A percentile compares a stretch with the other conserved stretches of the same genome.
Conservation (phyloP, 1,140 invertebrate species). For the Drosophila takahashii region DNA sequence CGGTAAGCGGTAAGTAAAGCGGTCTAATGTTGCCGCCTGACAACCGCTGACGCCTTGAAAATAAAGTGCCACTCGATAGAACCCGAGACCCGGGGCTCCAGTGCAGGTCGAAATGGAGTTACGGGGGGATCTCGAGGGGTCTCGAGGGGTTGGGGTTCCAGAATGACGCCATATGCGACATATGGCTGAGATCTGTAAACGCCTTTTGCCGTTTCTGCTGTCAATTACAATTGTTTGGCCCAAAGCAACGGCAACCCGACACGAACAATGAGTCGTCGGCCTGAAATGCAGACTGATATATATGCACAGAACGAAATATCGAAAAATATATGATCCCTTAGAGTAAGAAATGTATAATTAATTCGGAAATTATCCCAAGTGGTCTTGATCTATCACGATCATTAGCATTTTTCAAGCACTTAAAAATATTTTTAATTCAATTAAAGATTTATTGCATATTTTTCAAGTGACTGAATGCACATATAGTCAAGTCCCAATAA, state of each 20-base stretch:
- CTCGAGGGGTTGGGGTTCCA: background rate
- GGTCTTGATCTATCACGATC: too few relatives aligned
- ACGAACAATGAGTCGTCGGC: conserved; percentile 15
- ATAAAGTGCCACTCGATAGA: conserved; percentile 28
- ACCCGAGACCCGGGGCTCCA: conserved; percentile 8
- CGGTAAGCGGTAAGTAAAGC: conserved; percentile 3
- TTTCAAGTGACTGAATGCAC: background rate
- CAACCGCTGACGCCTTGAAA: conserved; percentile 51
- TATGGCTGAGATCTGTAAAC: conserved; percentile 43
- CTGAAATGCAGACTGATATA: conserved; percentile 12
- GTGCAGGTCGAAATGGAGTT: background rate
- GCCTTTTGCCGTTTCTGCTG: conserved; percentile 41
- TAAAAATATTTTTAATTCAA: background rate
- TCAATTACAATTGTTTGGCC: conserved; percentile 51
- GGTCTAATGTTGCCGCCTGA: conserved; percentile 38
- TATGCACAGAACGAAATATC: conserved; percentile 3
- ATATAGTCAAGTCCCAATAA: conserved; percentile 2
- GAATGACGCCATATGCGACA: conserved; percentile 61
- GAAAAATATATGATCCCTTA: background rate
- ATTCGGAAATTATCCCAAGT: too few relatives aligned
- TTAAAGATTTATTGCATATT: background rate
- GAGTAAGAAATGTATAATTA: too few relatives aligned
- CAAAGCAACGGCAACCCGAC: conserved; percentile 28
- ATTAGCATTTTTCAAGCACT: too few relatives aligned
- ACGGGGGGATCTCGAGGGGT: background rate